Evolutionary conservation across 2,888 invertebrate species (phyloP), one percentile per base, ranked within the genome.

Genomic region (Brachypterus glaber): DNA sequence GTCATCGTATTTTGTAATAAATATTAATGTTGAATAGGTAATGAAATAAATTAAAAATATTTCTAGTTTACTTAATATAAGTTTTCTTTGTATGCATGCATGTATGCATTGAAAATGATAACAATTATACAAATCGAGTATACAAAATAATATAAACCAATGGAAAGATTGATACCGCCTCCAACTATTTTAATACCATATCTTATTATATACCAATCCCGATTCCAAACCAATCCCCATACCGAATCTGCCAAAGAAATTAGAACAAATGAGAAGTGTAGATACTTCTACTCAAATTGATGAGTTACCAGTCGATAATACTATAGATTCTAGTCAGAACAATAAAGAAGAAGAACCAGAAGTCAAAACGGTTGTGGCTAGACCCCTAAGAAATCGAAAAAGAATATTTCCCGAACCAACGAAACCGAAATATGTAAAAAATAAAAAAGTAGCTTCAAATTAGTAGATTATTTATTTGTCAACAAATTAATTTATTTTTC

Each of bases 161-260:
- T 52, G 4, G 50, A 49, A 66, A 9, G 58, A 67, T 12, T 69
- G 66, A 43, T 72, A 35, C 82, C 82, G 0, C 88, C 89, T 0
- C 80, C 87, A 0, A 89, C 89, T 0, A 76, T 89, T 14, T 71
- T 91, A 63, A 81, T 90, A 35, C 90, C 90, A 0, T 87, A 88
- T 60, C 90, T 90, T 0, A 76, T 89, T 2, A 71, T 90, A 4
- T 67, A 43, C 89, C 90, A 1, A 82, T 91, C 50, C 89, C 87
- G 1, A 76, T 88, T 39, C 87, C 87, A 0, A 71, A 57, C 83
- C 83, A 1, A 60, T 82, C n/a, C n/a, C n/a, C n/a, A n/a, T n/a
- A 24, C 69, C 55, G n/a, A 47, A 56, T 37, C 77, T 24, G 3
- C 30, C 30, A n/a, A 52, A 50, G 26, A 50, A 55, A 35, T 35